A percentile compares a stretch with the other conserved stretches of the same genome.
Conservation (phyloP, 1,140 invertebrate genomes). For the Drosophila kurseongensis region DNA sequence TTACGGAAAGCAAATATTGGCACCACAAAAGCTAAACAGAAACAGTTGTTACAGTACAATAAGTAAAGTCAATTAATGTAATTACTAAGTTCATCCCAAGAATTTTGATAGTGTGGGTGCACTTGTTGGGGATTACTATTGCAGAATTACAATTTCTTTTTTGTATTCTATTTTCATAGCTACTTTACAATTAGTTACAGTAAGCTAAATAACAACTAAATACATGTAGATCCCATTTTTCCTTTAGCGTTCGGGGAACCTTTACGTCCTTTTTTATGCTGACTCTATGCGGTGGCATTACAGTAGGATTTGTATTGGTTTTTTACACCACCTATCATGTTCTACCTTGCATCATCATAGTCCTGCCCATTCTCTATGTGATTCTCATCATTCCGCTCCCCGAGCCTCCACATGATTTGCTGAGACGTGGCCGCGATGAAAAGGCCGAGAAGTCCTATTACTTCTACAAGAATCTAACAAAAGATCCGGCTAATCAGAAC, state of each 20-base stretch:
- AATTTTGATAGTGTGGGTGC: too few relatives aligned
- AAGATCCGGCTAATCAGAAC: constrained; percentile 25
- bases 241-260: constrained; percentile 55
- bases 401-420: constrained; percentile 55
- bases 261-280: constrained; percentile 58
- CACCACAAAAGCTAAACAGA: too few relatives aligned
- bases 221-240: neutral
- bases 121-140: too few relatives aligned
- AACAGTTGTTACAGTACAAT: too few relatives aligned
- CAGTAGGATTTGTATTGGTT: constrained; percentile 48
- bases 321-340: constrained; percentile 52
- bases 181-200: too few relatives aligned
- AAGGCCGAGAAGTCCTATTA: constrained; percentile 52
- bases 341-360: constrained; percentile 48
- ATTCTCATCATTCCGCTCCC: constrained; percentile 39
- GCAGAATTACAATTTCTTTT: too few relatives aligned
- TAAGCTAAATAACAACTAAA: too few relatives aligned
- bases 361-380: constrained; percentile 44
- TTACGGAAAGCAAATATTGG: too few relatives aligned
- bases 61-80: too few relatives aligned
- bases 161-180: too few relatives aligned
- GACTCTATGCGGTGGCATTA: constrained; percentile 48
- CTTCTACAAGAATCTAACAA: constrained; percentile 63
- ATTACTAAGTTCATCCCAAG: too few relatives aligned
- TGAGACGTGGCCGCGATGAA: constrained; percentile 42